Evolutionary conservation across 2,888 invertebrate species (phyloP), one percentile per base, ranked within the genome.

Genomic region (Conchocele bisecta): DNA sequence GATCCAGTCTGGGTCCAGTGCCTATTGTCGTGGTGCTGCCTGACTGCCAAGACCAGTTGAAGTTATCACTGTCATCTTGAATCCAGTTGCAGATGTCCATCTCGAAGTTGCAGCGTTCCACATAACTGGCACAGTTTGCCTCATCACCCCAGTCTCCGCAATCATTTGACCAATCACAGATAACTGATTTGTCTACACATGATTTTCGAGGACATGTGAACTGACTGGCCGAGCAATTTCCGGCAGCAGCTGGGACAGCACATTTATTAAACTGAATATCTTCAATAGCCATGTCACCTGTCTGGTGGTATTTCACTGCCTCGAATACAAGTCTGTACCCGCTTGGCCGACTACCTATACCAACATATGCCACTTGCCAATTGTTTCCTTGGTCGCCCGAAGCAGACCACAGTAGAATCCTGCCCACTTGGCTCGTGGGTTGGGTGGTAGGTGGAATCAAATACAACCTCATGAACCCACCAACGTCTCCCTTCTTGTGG

Each of bases 91-190:
- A 89, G 15, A 86, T 66, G 56, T 85, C 86, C 3, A 46, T 74
- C 69, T 89, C 89, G 81, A 89, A 89, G 60, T 85, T 84, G 61
- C 89, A 89, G 50, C 83, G 72, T 63, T 79, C 75, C 6, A 76
- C 59, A 72, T 86, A 89, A 4, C 56, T 75, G 13, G 63, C 54
- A 65, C 89, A 87, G 13, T 46, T 35, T 7, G 41, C 31, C 68
- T 90, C 90, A 83, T 90, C 90, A 9, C 84, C 84, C 15, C 73
- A 54, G 70, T 90, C 88, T 6, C 83, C 84, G 77, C 89, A 89
- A 68, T 89, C 89, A 61, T 89, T 80, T 9, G 85, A 80, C 57
- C 82, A 86, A 71, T 89, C 89, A 82, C 90, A 90, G 3, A 80
- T 41, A 5, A 59, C 61, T n/a, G 70, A 70, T 11, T 66, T 60